Base-by-base conservation (phyloP, 1,140 invertebrate genomes). In the Hycleus cichorii region DNA sequence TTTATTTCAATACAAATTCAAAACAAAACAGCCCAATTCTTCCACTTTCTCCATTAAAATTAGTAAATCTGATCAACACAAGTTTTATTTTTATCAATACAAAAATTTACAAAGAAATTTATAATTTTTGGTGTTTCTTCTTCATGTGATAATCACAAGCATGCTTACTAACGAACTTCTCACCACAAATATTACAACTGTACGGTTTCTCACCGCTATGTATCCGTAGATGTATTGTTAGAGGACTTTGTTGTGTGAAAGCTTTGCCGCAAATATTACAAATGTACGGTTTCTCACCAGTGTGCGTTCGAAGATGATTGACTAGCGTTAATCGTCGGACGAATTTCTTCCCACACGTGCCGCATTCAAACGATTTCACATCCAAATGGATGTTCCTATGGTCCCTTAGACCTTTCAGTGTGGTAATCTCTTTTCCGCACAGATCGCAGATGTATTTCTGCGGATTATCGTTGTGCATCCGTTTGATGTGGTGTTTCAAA, bases 201-300 rank as follows among this genome's bases (percentile, higher is more conserved):
- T 24, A 78, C 79, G 86, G 85, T 62, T 88, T 57, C 18, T 64
- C 58, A 1, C 49, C 62, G 1, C 57, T 60, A 18, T 73, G 87
- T 52, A 81, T 81, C 39, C 86, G 78, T 83, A 89, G 86, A 68
- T 91, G 88, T 24, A 83, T 83, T 64, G 83, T 83, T 9, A 86
- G 67, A 67, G 89, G 88, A 64, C 83, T 84, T 51, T 82, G 84
- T 69, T 84, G 84, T 8, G 86, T 84, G 60, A 87, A 70, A 2
- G 45, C 59, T 26, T 59, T 58, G 3, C 60, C 65, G 57, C 69
- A 70, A n/a, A 59, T 38, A 9, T 61, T 49, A 47, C 69, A 70
- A 4, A 52, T 45, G 39, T 63, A 58, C 2, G 58, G 54, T 25
- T 64, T 55, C 43, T 65, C 58, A 3, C 57, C 49, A 6, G 42